Percentiles rank a stretch among this genome's conserved stretches.
Conservation (phyloP, 2,113 vertebrate species). For the Mustelus asterias region DNA sequence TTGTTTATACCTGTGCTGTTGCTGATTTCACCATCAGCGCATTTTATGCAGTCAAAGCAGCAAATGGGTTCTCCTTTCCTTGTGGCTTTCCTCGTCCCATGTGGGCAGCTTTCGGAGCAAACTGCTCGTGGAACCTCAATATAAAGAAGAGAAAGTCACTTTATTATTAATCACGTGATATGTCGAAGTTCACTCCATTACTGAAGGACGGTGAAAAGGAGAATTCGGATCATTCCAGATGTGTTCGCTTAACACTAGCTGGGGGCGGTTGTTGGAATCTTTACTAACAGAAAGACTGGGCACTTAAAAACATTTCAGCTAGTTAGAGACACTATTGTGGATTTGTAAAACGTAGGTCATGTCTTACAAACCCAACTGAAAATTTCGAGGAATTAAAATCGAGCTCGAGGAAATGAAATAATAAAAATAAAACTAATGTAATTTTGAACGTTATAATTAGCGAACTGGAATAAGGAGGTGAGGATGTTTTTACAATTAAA, state of each 20-base stretch:
- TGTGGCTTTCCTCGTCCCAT: conserved; percentile 54
- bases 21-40: conserved; percentile 59
- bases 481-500: too few species aligned
- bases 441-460: too few species aligned
- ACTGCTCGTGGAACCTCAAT: conserved; percentile 55
- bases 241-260: too few species aligned
- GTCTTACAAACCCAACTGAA: neutral
- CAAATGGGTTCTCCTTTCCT: conserved; percentile 51
- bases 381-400: too few species aligned
- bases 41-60: conserved; percentile 62
- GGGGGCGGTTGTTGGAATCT: too few species aligned
- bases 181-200: neutral
- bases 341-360: neutral
- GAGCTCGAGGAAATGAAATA: too few species aligned
- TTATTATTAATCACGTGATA: neutral
- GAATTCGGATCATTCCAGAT: neutral
- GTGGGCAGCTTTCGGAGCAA: conserved; percentile 52
- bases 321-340: neutral
- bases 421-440: too few species aligned
- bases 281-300: too few species aligned
- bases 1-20: conserved; percentile 47
- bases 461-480: too few species aligned
- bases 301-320: neutral
- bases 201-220: neutral
- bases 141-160: neutral